Evolutionary conservation across 2,113 vertebrate species (phyloP).

Genomic region (Cariama cristata): DNA sequence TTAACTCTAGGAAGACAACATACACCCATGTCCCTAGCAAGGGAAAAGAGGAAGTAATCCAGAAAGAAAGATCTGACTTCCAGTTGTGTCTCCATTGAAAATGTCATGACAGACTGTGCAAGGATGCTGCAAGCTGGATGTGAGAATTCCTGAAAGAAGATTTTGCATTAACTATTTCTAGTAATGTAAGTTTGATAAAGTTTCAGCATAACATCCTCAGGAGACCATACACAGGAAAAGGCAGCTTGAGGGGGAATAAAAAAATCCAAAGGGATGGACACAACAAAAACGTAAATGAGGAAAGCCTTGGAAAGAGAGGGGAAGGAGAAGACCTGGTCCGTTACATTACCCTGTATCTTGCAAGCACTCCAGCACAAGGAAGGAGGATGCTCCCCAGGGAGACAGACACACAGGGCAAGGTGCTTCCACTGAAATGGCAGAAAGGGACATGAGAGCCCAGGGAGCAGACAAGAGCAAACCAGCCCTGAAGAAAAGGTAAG

Average conservation of each 20-base stretch:
- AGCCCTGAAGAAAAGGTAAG: neutral
- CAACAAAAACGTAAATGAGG: slow-evolving; percentile 12
- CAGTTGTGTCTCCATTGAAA: neutral
- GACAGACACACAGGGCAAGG: neutral
- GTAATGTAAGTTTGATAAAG: neutral
- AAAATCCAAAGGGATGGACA: neutral
- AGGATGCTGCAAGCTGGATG: neutral
- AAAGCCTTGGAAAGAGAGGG: neutral
- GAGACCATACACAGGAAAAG: neutral
- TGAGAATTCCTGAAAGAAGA: neutral
- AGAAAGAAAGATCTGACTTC: neutral
- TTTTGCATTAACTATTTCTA: neutral
- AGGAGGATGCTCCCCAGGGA: neutral
- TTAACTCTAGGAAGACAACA: neutral
- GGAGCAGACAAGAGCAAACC: neutral
- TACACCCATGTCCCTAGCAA: neutral
- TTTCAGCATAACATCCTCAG: neutral
- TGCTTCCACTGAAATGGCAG: neutral
- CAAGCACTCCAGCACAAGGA: neutral
- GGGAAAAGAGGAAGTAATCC: neutral
- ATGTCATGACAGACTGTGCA: neutral
- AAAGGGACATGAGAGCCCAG: neutral
- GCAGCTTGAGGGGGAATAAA: neutral
- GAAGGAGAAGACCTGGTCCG: neutral
- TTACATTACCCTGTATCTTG: neutral